A percentile compares a stretch with the other conserved stretches of the same genome.
phyloP scores from a whole-genome alignment of 2,113 vertebrate species.

The Leptobrachium leishanense region DNA sequence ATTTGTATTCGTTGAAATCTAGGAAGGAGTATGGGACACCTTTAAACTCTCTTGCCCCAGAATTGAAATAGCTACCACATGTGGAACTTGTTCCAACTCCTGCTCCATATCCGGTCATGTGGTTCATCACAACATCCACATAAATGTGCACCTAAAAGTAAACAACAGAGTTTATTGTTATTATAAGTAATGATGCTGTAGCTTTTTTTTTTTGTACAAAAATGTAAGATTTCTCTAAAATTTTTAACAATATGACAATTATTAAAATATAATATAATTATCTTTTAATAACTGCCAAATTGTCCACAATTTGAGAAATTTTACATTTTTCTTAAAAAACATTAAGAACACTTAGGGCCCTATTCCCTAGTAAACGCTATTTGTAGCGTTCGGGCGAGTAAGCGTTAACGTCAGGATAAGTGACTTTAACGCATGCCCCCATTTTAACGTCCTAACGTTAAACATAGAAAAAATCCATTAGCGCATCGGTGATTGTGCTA shows the following conservation, averaged over 20 bases:
- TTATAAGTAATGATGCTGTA: constrained; percentile 20
- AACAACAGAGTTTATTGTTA: not conserved
- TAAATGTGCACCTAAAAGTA: constrained; percentile 71
- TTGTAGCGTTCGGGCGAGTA: too few species aligned
- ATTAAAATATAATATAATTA: not conserved
- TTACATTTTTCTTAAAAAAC: too few species aligned
- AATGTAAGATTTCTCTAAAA: not conserved
- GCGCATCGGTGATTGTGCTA: too few species aligned
- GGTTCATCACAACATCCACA: constrained; percentile 78
- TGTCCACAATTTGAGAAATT: too few species aligned
- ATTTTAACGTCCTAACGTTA: too few species aligned
- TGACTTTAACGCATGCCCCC: too few species aligned
- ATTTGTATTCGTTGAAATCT: constrained; percentile 88
- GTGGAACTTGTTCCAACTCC: constrained; percentile 73
- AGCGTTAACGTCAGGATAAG: too few species aligned
- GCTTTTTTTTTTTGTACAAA: not conserved
- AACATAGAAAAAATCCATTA: too few species aligned
- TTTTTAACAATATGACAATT: not conserved
- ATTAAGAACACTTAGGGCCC: too few species aligned
- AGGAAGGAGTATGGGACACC: constrained; percentile 73
- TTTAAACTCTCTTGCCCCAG: constrained; percentile 75
- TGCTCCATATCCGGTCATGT: constrained; percentile 70
- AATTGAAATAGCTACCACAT: constrained; percentile 80
- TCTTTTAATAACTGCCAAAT: too few species aligned
- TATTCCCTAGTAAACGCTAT: too few species aligned